Percentiles rank a stretch among this genome's conserved stretches.
Conservation (phyloP, 1,140 invertebrate genomes). For the Trachymyrmex septentrionalis region DNA sequence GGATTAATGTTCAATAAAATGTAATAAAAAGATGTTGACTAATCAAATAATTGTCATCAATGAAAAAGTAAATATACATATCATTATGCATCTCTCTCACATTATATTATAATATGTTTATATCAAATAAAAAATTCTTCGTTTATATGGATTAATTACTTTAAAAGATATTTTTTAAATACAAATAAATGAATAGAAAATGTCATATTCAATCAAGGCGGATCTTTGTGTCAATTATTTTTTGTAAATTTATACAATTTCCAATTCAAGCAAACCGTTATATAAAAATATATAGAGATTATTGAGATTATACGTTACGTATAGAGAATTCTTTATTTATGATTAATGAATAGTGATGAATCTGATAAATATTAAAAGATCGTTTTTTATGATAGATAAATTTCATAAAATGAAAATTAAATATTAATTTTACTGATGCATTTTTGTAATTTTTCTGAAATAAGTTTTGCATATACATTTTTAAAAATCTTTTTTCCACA, state of each 20-base stretch:
- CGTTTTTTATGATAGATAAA: neutral
- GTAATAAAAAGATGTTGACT: neutral
- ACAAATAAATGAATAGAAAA: no score
- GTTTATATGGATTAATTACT: neutral
- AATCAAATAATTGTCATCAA: neutral
- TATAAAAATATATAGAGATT: no score
- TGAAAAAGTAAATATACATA: neutral
- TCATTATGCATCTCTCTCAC: neutral
- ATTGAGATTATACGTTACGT: no score
- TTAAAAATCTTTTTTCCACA: neutral
- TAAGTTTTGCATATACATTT: neutral
- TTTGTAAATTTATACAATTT: no score
- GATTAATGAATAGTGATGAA: constrained; percentile 1
- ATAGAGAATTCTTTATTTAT: neutral
- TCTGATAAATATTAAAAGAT: neutral
- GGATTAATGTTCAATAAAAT: neutral
- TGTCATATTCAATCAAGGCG: no score
- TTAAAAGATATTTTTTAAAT: neutral
- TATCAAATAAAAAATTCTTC: neutral
- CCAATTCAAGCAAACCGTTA: no score
- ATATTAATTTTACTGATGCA: neutral
- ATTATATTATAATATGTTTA: neutral
- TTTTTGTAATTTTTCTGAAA: neutral
- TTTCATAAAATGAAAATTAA: constrained; percentile 7
- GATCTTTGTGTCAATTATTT: no score